These are phyloP conservation scores for Hiodon alosoides DNA, from an alignment of 2,113 vertebrate species.

Conservation along the genomic window DNA sequence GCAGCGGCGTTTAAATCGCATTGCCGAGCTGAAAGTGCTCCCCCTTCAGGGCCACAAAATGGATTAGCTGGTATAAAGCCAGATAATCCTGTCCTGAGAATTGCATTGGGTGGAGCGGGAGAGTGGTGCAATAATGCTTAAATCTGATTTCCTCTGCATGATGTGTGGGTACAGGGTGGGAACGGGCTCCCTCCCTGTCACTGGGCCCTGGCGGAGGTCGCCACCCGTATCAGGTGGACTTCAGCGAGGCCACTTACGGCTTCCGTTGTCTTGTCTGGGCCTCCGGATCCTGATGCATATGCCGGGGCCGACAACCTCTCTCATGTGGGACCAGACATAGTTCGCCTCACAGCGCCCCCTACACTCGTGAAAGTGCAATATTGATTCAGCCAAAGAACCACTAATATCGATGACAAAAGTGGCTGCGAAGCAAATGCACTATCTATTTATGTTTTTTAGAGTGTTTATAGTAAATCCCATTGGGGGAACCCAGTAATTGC, in stretches of 20 bases:
- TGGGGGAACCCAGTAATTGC: constrained; percentile 59
- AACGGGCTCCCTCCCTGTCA: not conserved
- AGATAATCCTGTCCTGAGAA: constrained; percentile 61
- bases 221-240: not conserved
- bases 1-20: constrained; percentile 20
- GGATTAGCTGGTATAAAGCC: constrained; percentile 67
- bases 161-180: constrained; percentile 15
- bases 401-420: not conserved
- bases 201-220: not conserved
- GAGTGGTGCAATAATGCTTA: constrained; percentile 57
- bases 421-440: not conserved
- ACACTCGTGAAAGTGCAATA: not conserved
- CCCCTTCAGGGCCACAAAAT: constrained; percentile 46
- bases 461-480: constrained; percentile 51
- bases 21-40: constrained; percentile 10
- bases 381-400: not conserved
- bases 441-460: constrained; percentile 33
- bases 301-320: not conserved
- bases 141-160: constrained; percentile 58
- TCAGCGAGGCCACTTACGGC: not conserved
- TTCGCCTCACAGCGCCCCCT: not conserved
- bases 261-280: too few species aligned
- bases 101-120: constrained; percentile 41
- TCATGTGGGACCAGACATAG: not conserved
- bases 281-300: not conserved